Conservation (phyloP, 2,113 vertebrate species). For the Sapayoa aenigma region DNA sequence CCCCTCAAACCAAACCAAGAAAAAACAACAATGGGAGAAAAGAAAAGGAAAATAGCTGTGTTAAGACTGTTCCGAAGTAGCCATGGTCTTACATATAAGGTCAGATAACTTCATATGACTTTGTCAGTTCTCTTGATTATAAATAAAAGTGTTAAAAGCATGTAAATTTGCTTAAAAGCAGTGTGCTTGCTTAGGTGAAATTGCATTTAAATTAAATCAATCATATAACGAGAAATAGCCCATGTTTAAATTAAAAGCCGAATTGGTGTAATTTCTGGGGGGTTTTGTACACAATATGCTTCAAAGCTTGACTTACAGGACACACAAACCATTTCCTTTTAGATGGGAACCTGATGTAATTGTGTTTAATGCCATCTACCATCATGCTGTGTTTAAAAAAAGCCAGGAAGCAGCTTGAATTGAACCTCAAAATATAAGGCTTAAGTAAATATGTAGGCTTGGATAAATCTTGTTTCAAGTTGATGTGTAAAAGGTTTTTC, state of each 20-base stretch:
- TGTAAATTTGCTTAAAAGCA: neutral
- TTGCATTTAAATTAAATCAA: neutral
- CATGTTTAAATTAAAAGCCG: neutral
- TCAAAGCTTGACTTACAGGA: slow-evolving; percentile 24
- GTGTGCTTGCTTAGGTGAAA: neutral
- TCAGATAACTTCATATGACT: neutral
- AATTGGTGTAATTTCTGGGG: neutral
- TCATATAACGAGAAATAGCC: neutral
- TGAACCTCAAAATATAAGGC: slow-evolving; percentile 44
- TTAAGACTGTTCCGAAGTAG: neutral
- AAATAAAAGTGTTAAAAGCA: neutral
- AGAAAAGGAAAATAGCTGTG: neutral
- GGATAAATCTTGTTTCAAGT: neutral
- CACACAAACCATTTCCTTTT: slow-evolving; percentile 31
- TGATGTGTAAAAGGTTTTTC: neutral
- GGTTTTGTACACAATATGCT: neutral
- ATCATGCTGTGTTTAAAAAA: slow-evolving; percentile 38
- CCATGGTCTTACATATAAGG: neutral
- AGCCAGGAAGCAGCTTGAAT: slow-evolving; percentile 61
- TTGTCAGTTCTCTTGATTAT: neutral
- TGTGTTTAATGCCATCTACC: neutral
- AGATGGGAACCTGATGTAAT: slow-evolving; percentile 11
- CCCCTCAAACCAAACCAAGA: neutral
- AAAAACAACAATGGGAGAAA: rapidly evolving
- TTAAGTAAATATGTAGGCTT: slow-evolving; percentile 30